Evolutionary conservation across 2,888 invertebrate species (phyloP).

Genomic region (Pseudeuparius sepicola): DNA sequence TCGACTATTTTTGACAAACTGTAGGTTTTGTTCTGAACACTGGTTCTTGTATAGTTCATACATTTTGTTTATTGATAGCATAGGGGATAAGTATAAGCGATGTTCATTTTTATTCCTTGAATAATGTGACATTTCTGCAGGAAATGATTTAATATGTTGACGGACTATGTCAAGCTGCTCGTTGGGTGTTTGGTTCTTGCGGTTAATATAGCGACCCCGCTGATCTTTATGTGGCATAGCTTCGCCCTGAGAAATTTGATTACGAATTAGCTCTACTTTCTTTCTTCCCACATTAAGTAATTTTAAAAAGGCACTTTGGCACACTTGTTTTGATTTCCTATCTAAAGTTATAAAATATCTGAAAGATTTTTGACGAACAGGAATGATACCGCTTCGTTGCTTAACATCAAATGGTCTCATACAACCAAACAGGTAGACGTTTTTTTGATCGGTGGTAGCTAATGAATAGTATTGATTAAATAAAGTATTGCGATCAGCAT

Average conservation of each 20-base stretch:
- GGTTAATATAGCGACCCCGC: slow-evolving; percentile 12
- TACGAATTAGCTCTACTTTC: slow-evolving; percentile 14
- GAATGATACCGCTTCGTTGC: slow-evolving; percentile 12
- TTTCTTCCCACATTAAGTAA: slow-evolving; percentile 15
- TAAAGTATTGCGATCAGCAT: slow-evolving; percentile 14
- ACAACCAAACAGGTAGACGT: slow-evolving; percentile 16
- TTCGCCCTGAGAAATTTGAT: slow-evolving; percentile 17
- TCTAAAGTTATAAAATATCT: too few relatives aligned
- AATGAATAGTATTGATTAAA: slow-evolving; percentile 17
- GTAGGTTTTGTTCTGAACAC: slow-evolving; percentile 13
- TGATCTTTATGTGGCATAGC: slow-evolving; percentile 13
- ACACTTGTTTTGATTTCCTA: slow-evolving; percentile 16
- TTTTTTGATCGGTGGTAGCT: slow-evolving; percentile 15
- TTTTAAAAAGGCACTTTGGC: slow-evolving; percentile 17
- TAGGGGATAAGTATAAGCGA: slow-evolving; percentile 11
- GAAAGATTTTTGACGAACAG: slow-evolving; percentile 17
- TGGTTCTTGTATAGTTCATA: slow-evolving; percentile 13
- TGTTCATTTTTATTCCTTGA: slow-evolving; percentile 11
- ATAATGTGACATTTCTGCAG: slow-evolving; percentile 14
- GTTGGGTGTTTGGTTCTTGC: slow-evolving; percentile 13
- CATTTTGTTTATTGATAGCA: slow-evolving; percentile 13
- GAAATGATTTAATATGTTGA: slow-evolving; percentile 15
- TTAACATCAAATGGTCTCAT: slow-evolving; percentile 16
- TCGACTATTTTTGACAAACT: too few relatives aligned
- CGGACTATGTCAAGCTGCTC: slow-evolving; percentile 14